These are phyloP conservation scores for Drosophila biarmipes DNA, from an alignment of 1,140 invertebrate species.

Conservation along the genomic window DNA sequence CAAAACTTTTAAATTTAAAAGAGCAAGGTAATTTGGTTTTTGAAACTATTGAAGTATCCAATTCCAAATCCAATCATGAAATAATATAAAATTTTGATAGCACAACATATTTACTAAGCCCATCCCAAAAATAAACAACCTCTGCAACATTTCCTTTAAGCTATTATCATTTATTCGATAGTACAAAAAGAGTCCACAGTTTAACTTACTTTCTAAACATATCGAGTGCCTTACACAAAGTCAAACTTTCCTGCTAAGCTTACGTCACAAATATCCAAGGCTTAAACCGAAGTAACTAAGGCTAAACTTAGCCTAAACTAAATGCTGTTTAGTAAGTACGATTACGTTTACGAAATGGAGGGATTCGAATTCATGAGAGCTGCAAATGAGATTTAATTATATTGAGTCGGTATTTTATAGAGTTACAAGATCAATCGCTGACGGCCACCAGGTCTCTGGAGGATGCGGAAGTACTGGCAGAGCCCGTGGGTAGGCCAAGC, in stretches of 20 bases:
- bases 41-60: no score
- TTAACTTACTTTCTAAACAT: conserved; percentile 33
- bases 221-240: conserved; percentile 58
- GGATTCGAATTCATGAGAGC: conserved; percentile 70
- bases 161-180: conserved; percentile 73
- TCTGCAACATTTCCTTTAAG: conserved; percentile 30
- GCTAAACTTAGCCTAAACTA: conserved; percentile 46
- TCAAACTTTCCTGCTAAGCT: conserved; percentile 67
- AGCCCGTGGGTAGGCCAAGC: conserved; percentile 37
- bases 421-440: conserved; percentile 54
- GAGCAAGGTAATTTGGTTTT: no score
- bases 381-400: conserved; percentile 67
- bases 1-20: no score
- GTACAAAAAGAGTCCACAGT: conserved; percentile 67
- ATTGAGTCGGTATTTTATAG: not conserved
- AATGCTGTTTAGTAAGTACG: conserved; percentile 60
- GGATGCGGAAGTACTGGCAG: conserved; percentile 19
- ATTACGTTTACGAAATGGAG: conserved; percentile 58
- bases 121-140: not conserved
- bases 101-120: not conserved
- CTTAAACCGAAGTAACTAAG: conserved; percentile 28
- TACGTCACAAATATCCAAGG: conserved; percentile 56
- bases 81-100: no score
- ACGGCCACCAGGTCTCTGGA: conserved; percentile 67
- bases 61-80: no score